phyloP scores from a whole-genome alignment of 2,797 vertebrate species.

The Sebastes oblongus region DNA sequence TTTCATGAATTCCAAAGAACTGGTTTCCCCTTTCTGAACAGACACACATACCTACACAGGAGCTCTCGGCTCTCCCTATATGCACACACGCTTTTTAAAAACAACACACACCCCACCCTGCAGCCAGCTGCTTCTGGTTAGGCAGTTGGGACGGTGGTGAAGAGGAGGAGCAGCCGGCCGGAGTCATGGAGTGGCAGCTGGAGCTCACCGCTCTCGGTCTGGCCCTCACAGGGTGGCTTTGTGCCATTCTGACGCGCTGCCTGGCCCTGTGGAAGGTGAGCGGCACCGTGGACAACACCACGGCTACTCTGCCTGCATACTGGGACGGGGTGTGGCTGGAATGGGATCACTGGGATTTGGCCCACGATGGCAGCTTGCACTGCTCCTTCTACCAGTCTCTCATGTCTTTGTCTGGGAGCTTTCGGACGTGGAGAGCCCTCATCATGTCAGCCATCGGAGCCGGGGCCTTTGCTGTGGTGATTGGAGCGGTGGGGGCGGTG shows the following conservation, averaged over 20 bases:
- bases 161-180: constrained; percentile 37
- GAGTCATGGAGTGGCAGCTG: constrained; percentile 71
- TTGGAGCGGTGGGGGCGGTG: constrained; percentile 81
- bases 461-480: constrained; percentile 79
- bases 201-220: constrained; percentile 75
- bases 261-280: constrained; percentile 93
- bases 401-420: constrained; percentile 88
- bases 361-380: constrained; percentile 92
- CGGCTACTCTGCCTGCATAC: constrained; percentile 89
- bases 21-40: constrained; percentile 55
- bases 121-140: constrained; percentile 50
- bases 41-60: constrained; percentile 4
- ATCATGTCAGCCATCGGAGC: constrained; percentile 82
- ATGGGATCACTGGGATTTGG: constrained; percentile 92
- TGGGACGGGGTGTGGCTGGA: constrained; percentile 97
- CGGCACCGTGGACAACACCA: constrained; percentile 88
- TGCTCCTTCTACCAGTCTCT: constrained; percentile 92
- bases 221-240: constrained; percentile 88
- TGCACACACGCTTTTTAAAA: constrained; percentile 26
- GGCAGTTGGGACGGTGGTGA: constrained; percentile 26
- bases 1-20: constrained; percentile 67
- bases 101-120: constrained; percentile 38
- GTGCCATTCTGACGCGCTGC: constrained; percentile 85
- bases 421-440: constrained; percentile 88
- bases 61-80: not conserved